Conservation (phyloP, 2,888 invertebrate species). For the Drosophila picticornis region DNA sequence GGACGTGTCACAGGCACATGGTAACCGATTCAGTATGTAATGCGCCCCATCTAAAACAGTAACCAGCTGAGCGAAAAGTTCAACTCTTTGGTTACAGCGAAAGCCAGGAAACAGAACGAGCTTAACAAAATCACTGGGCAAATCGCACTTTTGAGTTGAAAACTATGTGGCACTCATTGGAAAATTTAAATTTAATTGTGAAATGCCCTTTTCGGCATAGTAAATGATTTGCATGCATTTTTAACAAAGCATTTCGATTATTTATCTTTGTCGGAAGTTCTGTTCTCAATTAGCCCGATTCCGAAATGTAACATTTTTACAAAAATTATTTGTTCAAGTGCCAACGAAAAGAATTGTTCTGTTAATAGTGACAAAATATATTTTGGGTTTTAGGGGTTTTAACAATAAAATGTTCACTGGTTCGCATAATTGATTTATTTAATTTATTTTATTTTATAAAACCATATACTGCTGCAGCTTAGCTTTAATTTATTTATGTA, state of each 20-base stretch:
- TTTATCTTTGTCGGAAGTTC: not conserved
- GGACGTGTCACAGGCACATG: slow-evolving; percentile 13
- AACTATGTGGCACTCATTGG: not conserved
- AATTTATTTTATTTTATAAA: not conserved
- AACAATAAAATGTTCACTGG: not conserved
- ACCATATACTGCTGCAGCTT: not conserved
- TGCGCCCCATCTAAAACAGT: slow-evolving; percentile 26
- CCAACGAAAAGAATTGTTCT: not conserved
- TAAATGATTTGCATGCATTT: not conserved
- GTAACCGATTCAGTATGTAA: slow-evolving; percentile 14
- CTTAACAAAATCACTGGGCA: not conserved
- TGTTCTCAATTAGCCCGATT: slow-evolving; percentile 9
- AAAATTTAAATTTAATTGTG: not conserved
- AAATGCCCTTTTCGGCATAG: not conserved
- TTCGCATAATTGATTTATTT: not conserved
- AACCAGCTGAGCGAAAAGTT: slow-evolving; percentile 36
- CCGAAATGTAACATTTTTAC: not conserved
- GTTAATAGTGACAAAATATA: not conserved
- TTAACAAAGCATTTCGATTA: slow-evolving; percentile 9
- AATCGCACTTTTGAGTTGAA: slow-evolving; percentile 4
- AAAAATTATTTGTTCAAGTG: not conserved
- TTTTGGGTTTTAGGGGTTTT: not conserved
- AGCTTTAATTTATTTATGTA: not conserved
- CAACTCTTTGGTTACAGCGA: slow-evolving; percentile 11
- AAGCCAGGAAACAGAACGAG: not conserved